These are phyloP conservation scores for Pseudorhiza aurosa DNA, from an alignment of 30 jellyfish, hydroid and myxozoan species.

Conservation along the genomic window DNA sequence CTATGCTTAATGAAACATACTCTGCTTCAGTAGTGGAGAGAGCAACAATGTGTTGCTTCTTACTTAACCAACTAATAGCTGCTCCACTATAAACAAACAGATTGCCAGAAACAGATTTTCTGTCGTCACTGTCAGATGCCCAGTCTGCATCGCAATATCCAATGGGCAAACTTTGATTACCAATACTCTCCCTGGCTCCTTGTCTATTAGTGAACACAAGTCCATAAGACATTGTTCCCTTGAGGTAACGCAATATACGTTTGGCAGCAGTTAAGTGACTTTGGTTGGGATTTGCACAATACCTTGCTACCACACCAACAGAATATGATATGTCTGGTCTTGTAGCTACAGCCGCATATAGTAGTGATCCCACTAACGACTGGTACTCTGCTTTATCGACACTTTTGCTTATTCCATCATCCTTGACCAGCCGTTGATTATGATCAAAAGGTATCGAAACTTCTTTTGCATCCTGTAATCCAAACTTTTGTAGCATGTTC, in stretches of 20 bases:
- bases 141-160: conserved; percentile 47
- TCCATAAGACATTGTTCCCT: conserved; percentile 26
- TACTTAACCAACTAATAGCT: conserved; percentile 21
- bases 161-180: not conserved
- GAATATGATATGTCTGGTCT: conserved; percentile 37
- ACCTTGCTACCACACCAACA: conserved; percentile 13
- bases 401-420: conserved; percentile 25
- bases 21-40: conserved; percentile 53
- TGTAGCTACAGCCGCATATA: conserved; percentile 24
- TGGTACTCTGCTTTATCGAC: conserved; percentile 13
- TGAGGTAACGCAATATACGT: conserved; percentile 25
- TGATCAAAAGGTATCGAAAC: conserved; percentile 11
- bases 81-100: conserved; percentile 18
- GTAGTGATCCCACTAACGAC: conserved; percentile 14
- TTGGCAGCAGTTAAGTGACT: conserved; percentile 8
- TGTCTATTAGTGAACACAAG: conserved; percentile 1
- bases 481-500: conserved; percentile 3
- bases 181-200: conserved; percentile 2
- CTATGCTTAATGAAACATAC: conserved; percentile 23
- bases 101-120: conserved; percentile 25
- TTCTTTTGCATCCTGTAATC: not conserved
- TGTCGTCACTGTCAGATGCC: conserved; percentile 21
- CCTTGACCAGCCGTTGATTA: conserved; percentile 3
- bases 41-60: conserved; percentile 32
- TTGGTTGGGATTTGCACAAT: conserved; percentile 1